Percentiles rank a stretch among this genome's conserved stretches.
phyloP scores from a whole-genome alignment of 2,113 vertebrate species.

The Macrotus californicus region DNA sequence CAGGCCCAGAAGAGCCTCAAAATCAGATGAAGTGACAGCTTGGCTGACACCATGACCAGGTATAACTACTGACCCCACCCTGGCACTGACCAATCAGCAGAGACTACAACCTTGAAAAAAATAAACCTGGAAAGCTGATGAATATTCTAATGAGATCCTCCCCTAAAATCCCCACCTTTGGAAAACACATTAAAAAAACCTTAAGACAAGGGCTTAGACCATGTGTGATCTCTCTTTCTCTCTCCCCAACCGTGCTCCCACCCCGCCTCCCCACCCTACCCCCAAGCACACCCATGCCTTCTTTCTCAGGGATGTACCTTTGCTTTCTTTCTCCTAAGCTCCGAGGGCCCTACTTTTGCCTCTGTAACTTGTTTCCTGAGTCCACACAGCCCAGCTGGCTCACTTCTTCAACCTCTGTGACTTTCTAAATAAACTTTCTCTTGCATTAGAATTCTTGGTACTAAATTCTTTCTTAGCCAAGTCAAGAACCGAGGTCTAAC shows the following conservation, averaged over 20 bases:
- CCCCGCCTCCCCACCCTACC: rapidly evolving
- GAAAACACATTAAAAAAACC: background rate
- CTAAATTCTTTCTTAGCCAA: background rate
- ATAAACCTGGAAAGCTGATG: background rate
- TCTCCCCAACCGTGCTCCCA: no score
- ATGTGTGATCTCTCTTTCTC: background rate
- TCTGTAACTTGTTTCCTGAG: background rate
- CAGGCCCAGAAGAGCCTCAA: background rate
- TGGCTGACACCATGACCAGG: background rate
- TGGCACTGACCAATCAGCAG: background rate
- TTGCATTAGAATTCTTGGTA: background rate
- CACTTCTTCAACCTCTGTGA: background rate
- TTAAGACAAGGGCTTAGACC: background rate
- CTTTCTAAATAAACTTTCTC: background rate
- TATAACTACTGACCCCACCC: background rate
- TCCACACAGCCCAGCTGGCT: background rate
- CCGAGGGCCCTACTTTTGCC: background rate
- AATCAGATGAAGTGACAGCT: background rate
- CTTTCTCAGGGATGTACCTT: background rate
- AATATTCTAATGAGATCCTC: background rate
- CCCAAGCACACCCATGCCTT: background rate
- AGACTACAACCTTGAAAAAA: background rate
- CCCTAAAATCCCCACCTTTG: background rate
- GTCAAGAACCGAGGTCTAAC: background rate
- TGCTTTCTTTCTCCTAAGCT: background rate